Evolutionary conservation across 2,797 vertebrate species (phyloP), one percentile per base, ranked within the genome.

Genomic region (Yasuhikotakia modesta): DNA sequence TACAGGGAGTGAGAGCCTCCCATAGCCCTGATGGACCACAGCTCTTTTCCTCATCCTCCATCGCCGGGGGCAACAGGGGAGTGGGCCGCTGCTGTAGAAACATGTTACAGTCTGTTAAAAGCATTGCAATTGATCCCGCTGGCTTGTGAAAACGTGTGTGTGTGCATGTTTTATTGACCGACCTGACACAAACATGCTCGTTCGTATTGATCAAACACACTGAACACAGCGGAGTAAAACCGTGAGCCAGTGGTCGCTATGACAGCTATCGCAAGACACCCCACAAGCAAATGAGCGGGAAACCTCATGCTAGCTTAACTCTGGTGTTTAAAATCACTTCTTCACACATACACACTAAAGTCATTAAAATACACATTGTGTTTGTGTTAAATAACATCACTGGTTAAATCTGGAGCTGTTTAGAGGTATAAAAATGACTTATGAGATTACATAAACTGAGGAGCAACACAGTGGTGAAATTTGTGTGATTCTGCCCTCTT

Each of bases 1-100:
- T 98, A 90, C 97, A 98, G 58, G 97, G 97, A 32, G 95, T 98
- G 77, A 98, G 60, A 4, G 95, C 95, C 85, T 97, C 96, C 97
- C 97, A 98, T 87, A 98, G 93, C 87, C 96, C 96, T 14, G 94
- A 91, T 27, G 96, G 96, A 48, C 97, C 95, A 64, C 97, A 98
- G 10, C 90, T 93, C 85, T 94, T 96, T 79, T 95, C 96, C 0
- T 96, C 96, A 4, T 97, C 95, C 57, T 97, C 96, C 64, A 91
- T 81, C 69, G 95, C 91, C 13, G 90, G 65, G 79, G 92, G 90
- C 52, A 94, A 86, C 27, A 91, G 93, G 63, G 95, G 95, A 79
- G 94, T 90, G 16, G 91, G 93, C 61, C 92, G 91, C 95, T 98
- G 39, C 70, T 66, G 80, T n/a, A n/a, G 64, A 24, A 78, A 64